Evolutionary conservation across 1,140 invertebrate species (phyloP), one percentile per base, ranked within the genome.

Genomic region (Hypsibius dujardini): DNA sequence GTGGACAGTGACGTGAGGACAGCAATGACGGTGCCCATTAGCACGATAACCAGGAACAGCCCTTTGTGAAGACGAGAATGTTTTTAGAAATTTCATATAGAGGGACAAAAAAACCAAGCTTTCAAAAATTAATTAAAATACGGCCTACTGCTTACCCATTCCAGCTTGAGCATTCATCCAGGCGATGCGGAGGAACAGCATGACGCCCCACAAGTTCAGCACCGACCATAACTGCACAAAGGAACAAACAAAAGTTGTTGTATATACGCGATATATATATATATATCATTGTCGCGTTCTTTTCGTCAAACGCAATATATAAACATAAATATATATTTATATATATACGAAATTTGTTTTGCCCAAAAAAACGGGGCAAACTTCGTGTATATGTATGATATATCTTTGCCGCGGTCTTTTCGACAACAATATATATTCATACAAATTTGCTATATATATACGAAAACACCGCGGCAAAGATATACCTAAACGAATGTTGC

Each of bases 201-300:
- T 86, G 42, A 85, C 84, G 70, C 85, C 85, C 78, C 84, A 86
- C 73, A 86, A 86, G 74, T 85, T 85, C 74, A 93, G 83, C 3
- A 93, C 83, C 80, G 89, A 91, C 81, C 88, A 80, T 79, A 89
- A 82, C 76, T 78, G 47, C 2, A 71, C 50, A 70, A 47, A 14
- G 47, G 75, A 2, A 69, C 59, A 70, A 71, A 50, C 47, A 46
- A 59, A 2, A 70, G 40, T 71, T 71, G 15, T 45, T 46, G 1
- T 60, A 28, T 28, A 28, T 28, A 28, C 28, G 28, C 28, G 28
- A 28, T 28, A 28, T 28, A 28, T 28, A 28, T 28, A 28, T 40
- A 70, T 47, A n/a, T 1, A n/a, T 7, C 14, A n/a, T n/a, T 71
- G 46, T 71, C 14, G 1, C 60, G 45, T 2, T 12, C 70, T 12